Evolutionary conservation across 2,888 invertebrate species (phyloP).

Genomic region (Mythimna ferrago): DNA sequence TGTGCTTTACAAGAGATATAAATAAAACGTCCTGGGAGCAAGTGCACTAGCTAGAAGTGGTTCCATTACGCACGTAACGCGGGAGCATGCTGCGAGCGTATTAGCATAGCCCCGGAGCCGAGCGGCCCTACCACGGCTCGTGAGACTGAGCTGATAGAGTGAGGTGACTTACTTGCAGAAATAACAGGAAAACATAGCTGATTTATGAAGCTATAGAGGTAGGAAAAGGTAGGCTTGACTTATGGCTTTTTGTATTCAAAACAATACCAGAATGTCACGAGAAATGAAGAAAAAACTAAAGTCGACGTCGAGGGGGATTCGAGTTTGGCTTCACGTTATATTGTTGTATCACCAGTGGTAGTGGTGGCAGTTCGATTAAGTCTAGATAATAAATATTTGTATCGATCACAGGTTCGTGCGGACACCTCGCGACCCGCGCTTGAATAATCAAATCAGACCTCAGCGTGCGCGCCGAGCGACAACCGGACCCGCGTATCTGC

Average conservation of each 20-base stretch:
- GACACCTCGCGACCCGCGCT: conserved; percentile 66
- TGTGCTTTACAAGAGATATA: conserved; percentile 43
- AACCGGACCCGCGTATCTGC: conserved; percentile 37
- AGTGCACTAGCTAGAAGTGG: conserved; percentile 73
- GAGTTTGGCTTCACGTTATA: neutral
- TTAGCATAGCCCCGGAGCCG: conserved; percentile 76
- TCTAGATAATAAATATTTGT: conserved; percentile 70
- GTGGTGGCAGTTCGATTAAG: conserved; percentile 58
- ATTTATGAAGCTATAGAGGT: neutral
- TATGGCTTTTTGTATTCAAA: neutral
- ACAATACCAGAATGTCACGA: neutral
- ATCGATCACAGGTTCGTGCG: conserved; percentile 72
- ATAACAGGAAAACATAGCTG: neutral
- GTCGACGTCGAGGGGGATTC: neutral
- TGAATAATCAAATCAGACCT: conserved; percentile 48
- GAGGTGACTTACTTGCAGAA: conserved; percentile 11
- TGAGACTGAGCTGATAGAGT: no score
- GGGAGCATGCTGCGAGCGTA: conserved; percentile 74
- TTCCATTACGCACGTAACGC: conserved; percentile 85
- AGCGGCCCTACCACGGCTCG: conserved; percentile 53
- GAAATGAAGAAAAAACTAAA: neutral
- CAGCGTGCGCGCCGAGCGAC: conserved; percentile 32
- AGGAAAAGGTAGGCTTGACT: neutral
- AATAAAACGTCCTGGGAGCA: conserved; percentile 79
- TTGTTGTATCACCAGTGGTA: conserved; percentile 56